These are phyloP conservation scores for Spinibarbus caldwelli DNA, from an alignment of 2,797 vertebrate genomes.

Conservation along the genomic window DNA sequence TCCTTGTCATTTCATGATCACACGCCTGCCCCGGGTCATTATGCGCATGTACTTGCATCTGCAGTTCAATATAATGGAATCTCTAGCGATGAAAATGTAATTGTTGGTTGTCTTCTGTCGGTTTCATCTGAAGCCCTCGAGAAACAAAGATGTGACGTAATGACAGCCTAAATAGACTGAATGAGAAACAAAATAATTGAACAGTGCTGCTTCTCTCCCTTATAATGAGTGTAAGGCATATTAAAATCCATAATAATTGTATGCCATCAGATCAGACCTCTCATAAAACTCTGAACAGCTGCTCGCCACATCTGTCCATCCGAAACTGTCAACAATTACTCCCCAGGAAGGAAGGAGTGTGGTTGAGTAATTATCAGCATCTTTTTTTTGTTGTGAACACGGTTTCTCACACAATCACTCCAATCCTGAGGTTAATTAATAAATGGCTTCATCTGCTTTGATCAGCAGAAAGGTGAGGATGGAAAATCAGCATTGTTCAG, in stretches of 20 bases:
- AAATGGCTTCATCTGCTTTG: constrained; percentile 19
- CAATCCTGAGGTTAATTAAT: constrained; percentile 38
- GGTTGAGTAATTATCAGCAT: constrained; percentile 17
- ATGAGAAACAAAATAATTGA: not conserved
- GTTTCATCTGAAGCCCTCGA: not conserved
- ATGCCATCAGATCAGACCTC: constrained; percentile 27
- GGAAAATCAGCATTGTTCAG: not conserved
- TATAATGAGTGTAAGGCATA: constrained; percentile 2
- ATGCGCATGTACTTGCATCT: constrained; percentile 3
- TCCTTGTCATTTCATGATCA: not conserved
- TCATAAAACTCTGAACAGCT: constrained; percentile 19
- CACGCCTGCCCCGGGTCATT: not conserved
- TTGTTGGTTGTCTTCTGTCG: constrained; percentile 11
- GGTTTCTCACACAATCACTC: constrained; percentile 16
- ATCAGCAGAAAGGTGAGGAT: constrained; percentile 13
- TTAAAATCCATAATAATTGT: constrained; percentile 30
- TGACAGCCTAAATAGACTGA: not conserved
- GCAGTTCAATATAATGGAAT: constrained; percentile 27
- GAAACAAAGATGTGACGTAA: not conserved
- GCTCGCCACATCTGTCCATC: constrained; percentile 39
- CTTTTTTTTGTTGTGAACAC: constrained; percentile 5
- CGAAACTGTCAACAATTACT: constrained; percentile 3
- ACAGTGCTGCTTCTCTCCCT: constrained; percentile 1
- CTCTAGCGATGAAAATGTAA: not conserved
- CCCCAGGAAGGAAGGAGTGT: constrained; percentile 1